Base-by-base conservation (phyloP, 2,888 invertebrate genomes). In the Bembecia ichneumoniformis region DNA sequence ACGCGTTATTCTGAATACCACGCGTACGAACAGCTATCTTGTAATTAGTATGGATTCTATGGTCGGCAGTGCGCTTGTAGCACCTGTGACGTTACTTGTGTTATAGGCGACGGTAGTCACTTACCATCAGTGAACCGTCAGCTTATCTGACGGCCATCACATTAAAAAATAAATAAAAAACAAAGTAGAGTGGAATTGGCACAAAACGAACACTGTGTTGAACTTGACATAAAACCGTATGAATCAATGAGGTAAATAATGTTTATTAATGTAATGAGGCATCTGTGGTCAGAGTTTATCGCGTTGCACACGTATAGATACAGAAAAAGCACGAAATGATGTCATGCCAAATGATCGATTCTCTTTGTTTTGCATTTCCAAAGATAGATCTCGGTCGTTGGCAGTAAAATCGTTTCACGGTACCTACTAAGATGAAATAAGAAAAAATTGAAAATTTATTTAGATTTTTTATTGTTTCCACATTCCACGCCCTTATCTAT, bases 221-320 rank as follows among this genome's bases (percentile, higher is more conserved):
- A 40, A 13, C 40, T 14, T 40, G n/a, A 13, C 14, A 14, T 40
- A 40, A n/a, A 7, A 40, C 40, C 5, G n/a, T 1, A 40, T 13
- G 40, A 40, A n/a, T 40, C 14, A 0, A 5, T 40, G n/a, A 40
- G 40, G 40, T 40, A 40, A 40, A 40, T 40, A 43, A 28, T 48
- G 28, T 28, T 28, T 28, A 9, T 28, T 34, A 49, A 34, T 45
- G 44, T 17, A 45, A 35, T 45, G 43, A 49, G 17, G 16, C 43
- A 16, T 15, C 17, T 35, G 49, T 35, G 49, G 49, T 49, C 49
- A 49, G 43, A 16, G 49, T 49, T 44, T 49, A 49, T 49, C 49
- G 45, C 34, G 20, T 11, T 48, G 14, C 48, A 28, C 35, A 35
- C 45, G 17, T 14, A 47, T 34, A 36, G 35, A 13, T 9, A 7